Evolutionary conservation across 2,113 vertebrate genomes (phyloP), one percentile per base, ranked within the genome.

Genomic region (Progne subis): DNA sequence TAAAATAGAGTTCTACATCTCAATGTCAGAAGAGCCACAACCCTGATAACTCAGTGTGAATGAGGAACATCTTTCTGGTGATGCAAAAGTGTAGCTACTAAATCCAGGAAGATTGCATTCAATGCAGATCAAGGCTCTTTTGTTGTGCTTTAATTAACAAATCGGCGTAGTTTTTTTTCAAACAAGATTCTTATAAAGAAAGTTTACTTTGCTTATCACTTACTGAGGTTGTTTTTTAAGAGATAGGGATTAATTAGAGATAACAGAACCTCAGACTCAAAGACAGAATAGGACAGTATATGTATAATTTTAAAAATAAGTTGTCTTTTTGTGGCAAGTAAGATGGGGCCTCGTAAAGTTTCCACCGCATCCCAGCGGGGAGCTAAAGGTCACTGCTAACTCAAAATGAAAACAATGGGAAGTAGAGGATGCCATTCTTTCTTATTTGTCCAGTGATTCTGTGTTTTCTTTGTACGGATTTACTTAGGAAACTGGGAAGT

Each of bases 321-420:
- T 65, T 84, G 82, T 93, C 92, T 96, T 94, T 79, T 19, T 64
- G 77, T 57, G 72, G 68, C 89, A 90, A 97, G 82, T 71, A 88
- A 95, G 61, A 94, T 75, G 70, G 59, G 81, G 92, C 96, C 91
- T 96, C n/a, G 34, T 77, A 34, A 95, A 96, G 89, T 92, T 96
- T 96, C 93, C 94, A 96, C 91, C 8, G 0, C 90, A 96, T 95
- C 96, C 96, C 96, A 96, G 93, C 13, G 57, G 90, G 93, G 91
- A 97, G 91, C 94, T 81, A 96, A 98, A 98, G 96, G 95, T 96
- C 96, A 96, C 16, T 90, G 79, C 92, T 95, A 97, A 94, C 94
- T 96, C 67, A 15, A 82, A 95, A 91, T 77, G 78, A 97, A 96
- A 97, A 97, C 95, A 97, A 95, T 93, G 95, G 96, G 94, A 93